Evolutionary conservation across 2,888 invertebrate genomes (phyloP).

Genomic region (Cotesia congregata): DNA sequence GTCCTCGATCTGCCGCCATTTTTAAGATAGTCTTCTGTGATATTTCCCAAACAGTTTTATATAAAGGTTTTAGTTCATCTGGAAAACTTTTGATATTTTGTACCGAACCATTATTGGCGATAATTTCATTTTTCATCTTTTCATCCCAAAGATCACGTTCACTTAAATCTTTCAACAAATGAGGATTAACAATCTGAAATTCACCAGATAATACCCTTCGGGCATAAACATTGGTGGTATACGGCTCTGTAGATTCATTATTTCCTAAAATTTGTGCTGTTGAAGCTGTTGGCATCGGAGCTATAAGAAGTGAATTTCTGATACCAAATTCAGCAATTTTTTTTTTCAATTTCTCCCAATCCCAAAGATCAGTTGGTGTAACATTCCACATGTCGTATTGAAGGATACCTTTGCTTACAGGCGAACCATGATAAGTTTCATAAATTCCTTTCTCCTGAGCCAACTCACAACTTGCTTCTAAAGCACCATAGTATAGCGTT

Average conservation of each 20-base stretch:
- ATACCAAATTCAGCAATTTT: slow-evolving; percentile 91
- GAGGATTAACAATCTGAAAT: slow-evolving; percentile 96
- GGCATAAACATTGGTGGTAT: slow-evolving; percentile 97
- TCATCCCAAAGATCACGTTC: slow-evolving; percentile 94
- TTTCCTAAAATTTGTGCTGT: slow-evolving; percentile 99
- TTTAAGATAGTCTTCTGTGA: slow-evolving; percentile 92
- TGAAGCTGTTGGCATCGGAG: slow-evolving; percentile 99
- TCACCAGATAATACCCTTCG: slow-evolving; percentile 95
- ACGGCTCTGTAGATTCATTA: slow-evolving; percentile 98
- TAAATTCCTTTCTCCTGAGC: slow-evolving; percentile 89
- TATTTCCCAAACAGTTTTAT: slow-evolving; percentile 98
- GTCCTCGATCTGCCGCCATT: slow-evolving; percentile 98
- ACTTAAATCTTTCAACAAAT: slow-evolving; percentile 92
- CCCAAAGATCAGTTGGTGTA: slow-evolving; percentile 87
- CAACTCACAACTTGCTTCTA: slow-evolving; percentile 96
- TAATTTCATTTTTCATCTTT: slow-evolving; percentile 94
- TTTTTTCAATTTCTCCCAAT: slow-evolving; percentile 87
- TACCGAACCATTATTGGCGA: slow-evolving; percentile 92
- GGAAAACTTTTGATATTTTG: slow-evolving; percentile 91
- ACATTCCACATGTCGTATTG: slow-evolving; percentile 99
- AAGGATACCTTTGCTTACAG: slow-evolving; percentile 94
- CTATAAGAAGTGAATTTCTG: slow-evolving; percentile 92
- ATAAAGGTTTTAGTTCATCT: slow-evolving; percentile 85
- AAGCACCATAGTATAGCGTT: slow-evolving; percentile 96
- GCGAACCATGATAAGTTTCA: slow-evolving; percentile 91